Evolutionary conservation across 35 echinoderm and acorn worm species (phyloP), one percentile per base, ranked within the genome.

Genomic region (Diadema setosum): DNA sequence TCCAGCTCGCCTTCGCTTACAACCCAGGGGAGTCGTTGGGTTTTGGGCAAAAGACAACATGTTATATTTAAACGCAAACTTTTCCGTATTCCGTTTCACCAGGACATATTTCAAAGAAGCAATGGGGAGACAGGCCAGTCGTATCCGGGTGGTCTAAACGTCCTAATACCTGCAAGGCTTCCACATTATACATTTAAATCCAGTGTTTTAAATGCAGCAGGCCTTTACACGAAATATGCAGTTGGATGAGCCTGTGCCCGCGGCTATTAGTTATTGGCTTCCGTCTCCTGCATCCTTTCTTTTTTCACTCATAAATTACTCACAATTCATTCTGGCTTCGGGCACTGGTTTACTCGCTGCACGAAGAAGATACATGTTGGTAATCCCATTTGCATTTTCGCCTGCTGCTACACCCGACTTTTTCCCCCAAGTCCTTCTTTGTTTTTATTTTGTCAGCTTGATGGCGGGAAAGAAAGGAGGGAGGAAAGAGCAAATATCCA

Each of bases 171-270:
- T 44, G 27, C 14, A 20, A 36, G 73, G 73, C 39, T 41, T 78
- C 44, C 40, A n/a, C 73, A 78, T 78, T 78, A 78, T 78, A 78
- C 73, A 78, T 78, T 78, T 78, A 78, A 78, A 78, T 78, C 33
- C 36, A 78, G 73, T 78, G 35, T 44, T 78, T 78, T 78, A 78
- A 78, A 78, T 78, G 73, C 73, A 78, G 73, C 73, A 78, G 35
- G 27, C 73, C 24, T 42, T 34, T 78, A 78, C 40, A 78, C 73
- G n/a, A 78, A 78, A 44, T 78, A 78, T 78, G 73, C 73, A 41
- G 44, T 78, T 78, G 73, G 73, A 78, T 36, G 40, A 78, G 11
- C n/a, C 2, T 16, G 40, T 5, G 12, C 40, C 35, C 5, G 73
- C 15, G 35, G 73, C 40, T 21, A 78, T 44, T 21, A 8, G 17